Percentiles rank a stretch among this genome's conserved stretches.
Evolutionary conservation across 2,113 vertebrate genomes (phyloP).

Genomic region (Myrmophylax atrothorax): DNA sequence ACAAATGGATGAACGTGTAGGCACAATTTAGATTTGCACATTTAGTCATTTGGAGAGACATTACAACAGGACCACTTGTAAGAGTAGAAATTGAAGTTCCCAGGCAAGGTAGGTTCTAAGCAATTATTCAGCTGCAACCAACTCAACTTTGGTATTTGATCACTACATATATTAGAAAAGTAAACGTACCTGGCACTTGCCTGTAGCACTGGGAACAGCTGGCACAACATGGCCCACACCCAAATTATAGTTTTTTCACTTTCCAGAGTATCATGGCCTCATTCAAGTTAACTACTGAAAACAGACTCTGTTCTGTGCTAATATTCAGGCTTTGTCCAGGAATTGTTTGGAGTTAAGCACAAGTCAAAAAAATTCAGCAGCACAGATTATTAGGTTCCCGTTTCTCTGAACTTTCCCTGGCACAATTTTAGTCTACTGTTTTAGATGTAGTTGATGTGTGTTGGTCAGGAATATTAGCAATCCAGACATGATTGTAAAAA

Average conservation of each 20-base stretch:
- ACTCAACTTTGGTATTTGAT: not conserved
- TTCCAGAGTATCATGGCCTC: not conserved
- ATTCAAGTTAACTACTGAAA: not conserved
- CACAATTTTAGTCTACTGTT: not conserved
- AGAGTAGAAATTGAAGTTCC: not conserved
- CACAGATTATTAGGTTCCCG: not conserved
- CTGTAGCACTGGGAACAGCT: not conserved
- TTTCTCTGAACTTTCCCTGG: not conserved
- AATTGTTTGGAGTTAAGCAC: not conserved
- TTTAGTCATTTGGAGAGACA: not conserved
- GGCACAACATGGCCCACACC: not conserved
- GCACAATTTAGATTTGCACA: fast-evolving
- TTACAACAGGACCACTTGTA: not conserved
- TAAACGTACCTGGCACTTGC: not conserved
- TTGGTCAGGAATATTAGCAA: not conserved
- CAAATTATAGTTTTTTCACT: not conserved
- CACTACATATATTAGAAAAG: not conserved
- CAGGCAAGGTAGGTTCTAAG: not conserved
- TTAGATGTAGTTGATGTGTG: not conserved
- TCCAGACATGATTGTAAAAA: not conserved
- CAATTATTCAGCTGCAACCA: not conserved
- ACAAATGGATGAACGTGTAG: fast-evolving
- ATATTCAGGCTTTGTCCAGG: not conserved
- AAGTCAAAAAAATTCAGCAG: not conserved
- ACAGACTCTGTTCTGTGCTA: not conserved